phyloP scores from a whole-genome alignment of 2,888 invertebrate genomes.

The Drosophila niveifrons region DNA sequence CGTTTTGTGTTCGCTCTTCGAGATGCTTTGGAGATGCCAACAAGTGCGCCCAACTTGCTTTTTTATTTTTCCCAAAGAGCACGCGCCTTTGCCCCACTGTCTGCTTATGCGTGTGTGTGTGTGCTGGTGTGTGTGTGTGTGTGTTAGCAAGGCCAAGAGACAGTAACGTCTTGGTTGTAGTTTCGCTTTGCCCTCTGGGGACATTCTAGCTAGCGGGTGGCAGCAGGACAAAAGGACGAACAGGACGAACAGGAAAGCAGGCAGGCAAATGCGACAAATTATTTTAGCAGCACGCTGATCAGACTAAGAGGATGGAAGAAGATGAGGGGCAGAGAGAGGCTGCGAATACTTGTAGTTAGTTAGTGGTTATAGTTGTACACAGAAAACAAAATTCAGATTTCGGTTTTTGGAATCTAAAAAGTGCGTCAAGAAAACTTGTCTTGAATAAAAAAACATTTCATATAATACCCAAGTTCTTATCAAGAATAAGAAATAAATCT shows the following conservation, averaged over 20 bases:
- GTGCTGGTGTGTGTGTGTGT: conserved; percentile 7
- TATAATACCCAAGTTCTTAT: too few species aligned
- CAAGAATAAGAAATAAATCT: too few species aligned
- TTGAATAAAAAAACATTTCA: too few species aligned
- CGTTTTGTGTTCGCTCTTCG: conserved; percentile 41
- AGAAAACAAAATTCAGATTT: too few species aligned
- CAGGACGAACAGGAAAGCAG: conserved; percentile 8
- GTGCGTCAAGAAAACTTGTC: too few species aligned
- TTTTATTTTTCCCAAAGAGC: conserved; percentile 43
- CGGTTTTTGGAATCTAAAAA: too few species aligned
- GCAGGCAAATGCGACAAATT: conserved; percentile 72
- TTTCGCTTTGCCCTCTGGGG: conserved; percentile 53
- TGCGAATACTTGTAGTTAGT: conserved; percentile 57
- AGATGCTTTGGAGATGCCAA: conserved; percentile 68
- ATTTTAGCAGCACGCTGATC: conserved; percentile 72
- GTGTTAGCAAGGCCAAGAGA: conserved; percentile 48
- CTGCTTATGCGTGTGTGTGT: conserved; percentile 11
- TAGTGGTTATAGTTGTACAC: conserved; percentile 26
- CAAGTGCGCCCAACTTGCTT: conserved; percentile 68
- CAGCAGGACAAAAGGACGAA: not conserved
- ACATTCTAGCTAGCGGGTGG: conserved; percentile 30
- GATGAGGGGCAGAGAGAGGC: not conserved
- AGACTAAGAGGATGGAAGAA: not conserved
- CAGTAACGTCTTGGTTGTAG: conserved; percentile 73
- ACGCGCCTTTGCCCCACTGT: conserved; percentile 21